Conservation (phyloP, 2,113 vertebrate species). For the Bolborhynchus lineola region DNA sequence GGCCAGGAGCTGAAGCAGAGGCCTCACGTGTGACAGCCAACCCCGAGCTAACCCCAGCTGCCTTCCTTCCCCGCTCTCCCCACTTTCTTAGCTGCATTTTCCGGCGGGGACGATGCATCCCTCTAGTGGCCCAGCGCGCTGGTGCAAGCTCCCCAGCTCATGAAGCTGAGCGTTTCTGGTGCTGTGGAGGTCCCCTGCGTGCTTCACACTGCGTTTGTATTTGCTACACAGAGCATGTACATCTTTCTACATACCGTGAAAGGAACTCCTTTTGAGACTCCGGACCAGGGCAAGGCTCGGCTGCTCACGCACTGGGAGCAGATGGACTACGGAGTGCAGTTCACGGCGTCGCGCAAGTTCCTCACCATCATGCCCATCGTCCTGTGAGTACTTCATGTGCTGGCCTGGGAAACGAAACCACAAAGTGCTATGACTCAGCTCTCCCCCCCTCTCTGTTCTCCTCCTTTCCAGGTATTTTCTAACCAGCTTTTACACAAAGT, state of each 20-base stretch:
- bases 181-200: fast-evolving
- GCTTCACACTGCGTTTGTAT: neutral
- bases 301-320: constrained; percentile 97
- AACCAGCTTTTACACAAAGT: constrained; percentile 85
- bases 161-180: fast-evolving
- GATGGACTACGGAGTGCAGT: constrained; percentile 98
- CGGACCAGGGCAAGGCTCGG: constrained; percentile 93
- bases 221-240: constrained; percentile 91
- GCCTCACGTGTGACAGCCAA: neutral
- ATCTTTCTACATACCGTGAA: constrained; percentile 95
- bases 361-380: constrained; percentile 96
- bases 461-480: constrained; percentile 76
- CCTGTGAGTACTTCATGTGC: constrained; percentile 78
- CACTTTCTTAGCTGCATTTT: neutral
- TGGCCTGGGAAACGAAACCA: neutral
- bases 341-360: constrained; percentile 94
- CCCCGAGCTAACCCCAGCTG: neutral
- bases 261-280: constrained; percentile 95
- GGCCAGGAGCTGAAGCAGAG: neutral
- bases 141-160: neutral
- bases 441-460: neutral
- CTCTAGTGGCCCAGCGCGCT: neutral
- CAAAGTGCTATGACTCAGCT: fast-evolving
- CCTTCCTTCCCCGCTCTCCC: neutral
- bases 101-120: neutral